A percentile compares a stretch with the other conserved stretches of the same genome.
Conservation (phyloP, 2,888 invertebrate genomes). For the Nephrotoma appendiculata region DNA sequence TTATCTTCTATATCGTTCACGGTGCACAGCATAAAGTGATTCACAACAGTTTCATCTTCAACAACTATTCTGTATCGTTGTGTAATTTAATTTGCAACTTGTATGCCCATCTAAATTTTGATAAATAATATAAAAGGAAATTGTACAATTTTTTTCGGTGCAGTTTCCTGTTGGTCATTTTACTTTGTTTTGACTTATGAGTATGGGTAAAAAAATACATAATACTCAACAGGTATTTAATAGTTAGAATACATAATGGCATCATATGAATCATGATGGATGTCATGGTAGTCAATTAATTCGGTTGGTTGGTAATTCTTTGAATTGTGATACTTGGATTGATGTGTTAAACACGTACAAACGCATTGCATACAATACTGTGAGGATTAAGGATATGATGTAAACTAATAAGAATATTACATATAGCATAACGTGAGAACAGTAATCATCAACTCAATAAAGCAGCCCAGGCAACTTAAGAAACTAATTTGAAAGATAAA, state of each 20-base stretch:
- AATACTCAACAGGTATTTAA: background rate
- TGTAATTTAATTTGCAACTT: background rate
- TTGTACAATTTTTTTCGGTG: background rate
- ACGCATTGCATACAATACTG: too few relatives aligned
- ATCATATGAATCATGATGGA: background rate
- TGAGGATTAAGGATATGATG: too few relatives aligned
- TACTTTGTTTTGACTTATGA: background rate
- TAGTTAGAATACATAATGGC: background rate
- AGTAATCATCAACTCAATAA: too few relatives aligned
- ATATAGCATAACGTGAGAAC: too few relatives aligned
- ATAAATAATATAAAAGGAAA: background rate
- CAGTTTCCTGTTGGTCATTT: background rate
- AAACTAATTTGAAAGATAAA: too few relatives aligned
- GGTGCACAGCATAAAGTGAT: background rate
- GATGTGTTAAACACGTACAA: too few relatives aligned
- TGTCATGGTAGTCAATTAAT: background rate
- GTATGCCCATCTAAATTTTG: background rate
- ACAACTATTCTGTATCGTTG: background rate
- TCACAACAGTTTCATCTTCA: background rate
- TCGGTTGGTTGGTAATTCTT: background rate
- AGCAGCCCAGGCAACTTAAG: too few relatives aligned
- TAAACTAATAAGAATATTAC: too few relatives aligned
- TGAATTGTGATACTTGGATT: background rate
- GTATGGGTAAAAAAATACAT: background rate
- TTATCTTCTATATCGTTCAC: background rate